Base-by-base conservation (phyloP, 2,888 invertebrate genomes). In the Taenaris catops region DNA sequence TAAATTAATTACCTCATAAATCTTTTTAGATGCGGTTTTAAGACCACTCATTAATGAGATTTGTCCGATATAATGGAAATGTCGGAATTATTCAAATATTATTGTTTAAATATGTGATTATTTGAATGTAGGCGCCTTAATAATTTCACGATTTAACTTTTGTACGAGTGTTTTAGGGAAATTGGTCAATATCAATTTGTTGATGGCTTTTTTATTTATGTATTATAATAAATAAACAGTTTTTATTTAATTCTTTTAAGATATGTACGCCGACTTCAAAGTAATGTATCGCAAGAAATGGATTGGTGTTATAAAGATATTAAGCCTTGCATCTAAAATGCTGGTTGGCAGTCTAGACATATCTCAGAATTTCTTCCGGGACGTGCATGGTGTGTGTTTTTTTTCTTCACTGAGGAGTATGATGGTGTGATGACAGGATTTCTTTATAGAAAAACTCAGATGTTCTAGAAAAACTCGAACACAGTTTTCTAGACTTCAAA, bases 1-100 rank as follows among this genome's bases (percentile, higher is more conserved):
- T 63, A 57, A 61, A 62, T 64, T 62, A 59, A 65, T 61, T 53
- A 55, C 51, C 16, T 49, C 53, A 46, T 69, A 63, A 66, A 69
- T 65, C 58, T 53, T 41, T 25, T 25, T 33, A 45, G 45, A 54
- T 49, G 53, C 44, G 36, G 47, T 44, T 41, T 47, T 18, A 25
- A 43, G 33, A 10, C 23, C 26, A 32, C 36, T 39, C 43, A 43
- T 43, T 43, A 37, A 23, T 25, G 9, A 19, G 28, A 37, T 40
- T 42, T 52, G 43, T 48, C 45, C 39, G 48, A 45, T 44, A 48
- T 45, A 40, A 38, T 43, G 29, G 36, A 34, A 35, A 44, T 18
- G 33, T 40, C 34, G 31, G 38, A 38, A 47, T 44, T 39, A 39
- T 38, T 44, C 29, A 40, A 41, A 40, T 44, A 36, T 34, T 46